Percentiles rank a stretch among this genome's conserved stretches.
Evolutionary conservation across 1,140 invertebrate species (phyloP).

Genomic region (Listronotus oregonensis): DNA sequence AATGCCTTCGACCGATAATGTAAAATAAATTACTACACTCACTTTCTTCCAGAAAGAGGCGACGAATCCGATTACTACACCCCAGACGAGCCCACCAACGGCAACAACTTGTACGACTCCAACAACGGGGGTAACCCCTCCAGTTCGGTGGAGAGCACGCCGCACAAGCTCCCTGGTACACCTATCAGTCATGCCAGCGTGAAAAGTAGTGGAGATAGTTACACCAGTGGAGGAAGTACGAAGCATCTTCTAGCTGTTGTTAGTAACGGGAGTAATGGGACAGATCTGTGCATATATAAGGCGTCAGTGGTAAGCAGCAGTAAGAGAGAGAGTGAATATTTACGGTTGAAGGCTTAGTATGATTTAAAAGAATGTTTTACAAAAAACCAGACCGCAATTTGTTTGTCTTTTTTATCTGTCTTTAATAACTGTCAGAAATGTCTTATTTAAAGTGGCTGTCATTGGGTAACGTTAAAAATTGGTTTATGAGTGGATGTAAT

Average conservation of each 20-base stretch:
- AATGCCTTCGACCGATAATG: too few species aligned
- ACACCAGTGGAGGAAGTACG: conserved; percentile 73
- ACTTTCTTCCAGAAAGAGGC: conserved; percentile 46
- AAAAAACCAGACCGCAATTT: too few species aligned
- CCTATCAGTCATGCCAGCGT: conserved; percentile 69
- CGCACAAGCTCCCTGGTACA: conserved; percentile 60
- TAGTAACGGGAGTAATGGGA: conserved; percentile 25
- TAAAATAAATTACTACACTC: too few species aligned
- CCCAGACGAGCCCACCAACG: conserved; percentile 68
- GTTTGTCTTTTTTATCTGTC: too few species aligned
- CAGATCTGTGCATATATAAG: conserved; percentile 26
- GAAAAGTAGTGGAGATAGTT: conserved; percentile 71
- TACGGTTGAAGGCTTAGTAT: too few species aligned
- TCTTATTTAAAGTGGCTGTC: too few species aligned
- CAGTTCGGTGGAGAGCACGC: conserved; percentile 52
- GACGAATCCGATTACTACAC: conserved; percentile 76
- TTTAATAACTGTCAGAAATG: too few species aligned
- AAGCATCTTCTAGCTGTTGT: conserved; percentile 64
- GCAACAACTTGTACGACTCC: conserved; percentile 46
- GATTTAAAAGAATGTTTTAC: too few species aligned
- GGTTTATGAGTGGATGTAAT: too few species aligned
- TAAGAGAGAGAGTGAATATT: too few species aligned
- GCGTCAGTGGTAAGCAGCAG: too few species aligned
- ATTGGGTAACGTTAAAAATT: too few species aligned
- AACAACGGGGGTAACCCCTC: conserved; percentile 22